Evolutionary conservation across 64 coral and sea anemone species (phyloP).

Genomic region (Acropora tenuis): DNA sequence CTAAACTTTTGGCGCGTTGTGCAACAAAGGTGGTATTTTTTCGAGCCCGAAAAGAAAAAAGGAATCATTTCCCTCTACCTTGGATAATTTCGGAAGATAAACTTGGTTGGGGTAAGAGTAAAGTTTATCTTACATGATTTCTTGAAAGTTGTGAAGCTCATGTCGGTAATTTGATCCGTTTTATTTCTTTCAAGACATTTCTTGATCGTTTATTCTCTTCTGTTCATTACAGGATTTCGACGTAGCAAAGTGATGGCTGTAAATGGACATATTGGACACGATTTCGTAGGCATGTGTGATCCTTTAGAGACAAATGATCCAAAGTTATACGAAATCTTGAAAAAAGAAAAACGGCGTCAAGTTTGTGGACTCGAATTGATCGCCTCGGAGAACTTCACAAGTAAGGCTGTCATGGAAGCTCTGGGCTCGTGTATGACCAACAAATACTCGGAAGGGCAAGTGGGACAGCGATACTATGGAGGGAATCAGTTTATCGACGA

Average conservation of each 20-base stretch:
- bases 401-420: constrained; percentile 94
- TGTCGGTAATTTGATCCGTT: too few species aligned
- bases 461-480: constrained; percentile 96
- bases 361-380: constrained; percentile 94
- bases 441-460: constrained; percentile 96
- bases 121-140: too few species aligned
- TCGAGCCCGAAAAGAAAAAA: too few species aligned
- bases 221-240: background rate
- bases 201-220: too few species aligned
- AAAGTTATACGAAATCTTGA: constrained; percentile 90
- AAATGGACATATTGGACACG: constrained; percentile 23
- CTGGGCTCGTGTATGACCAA: constrained; percentile 94
- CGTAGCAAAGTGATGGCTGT: constrained; percentile 42
- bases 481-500: constrained; percentile 97
- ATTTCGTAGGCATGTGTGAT: constrained; percentile 60
- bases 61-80: too few species aligned
- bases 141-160: too few species aligned
- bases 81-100: too few species aligned
- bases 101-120: too few species aligned
- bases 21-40: background rate
- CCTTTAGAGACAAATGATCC: constrained; percentile 79
- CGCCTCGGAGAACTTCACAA: constrained; percentile 98
- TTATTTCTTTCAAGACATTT: too few species aligned
- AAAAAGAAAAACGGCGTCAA: constrained; percentile 93
- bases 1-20: constrained; percentile 43